A percentile compares a stretch with the other conserved stretches of the same genome.
phyloP scores from a whole-genome alignment of 2,888 invertebrate species.

The Callyntrura guangdongensis region DNA sequence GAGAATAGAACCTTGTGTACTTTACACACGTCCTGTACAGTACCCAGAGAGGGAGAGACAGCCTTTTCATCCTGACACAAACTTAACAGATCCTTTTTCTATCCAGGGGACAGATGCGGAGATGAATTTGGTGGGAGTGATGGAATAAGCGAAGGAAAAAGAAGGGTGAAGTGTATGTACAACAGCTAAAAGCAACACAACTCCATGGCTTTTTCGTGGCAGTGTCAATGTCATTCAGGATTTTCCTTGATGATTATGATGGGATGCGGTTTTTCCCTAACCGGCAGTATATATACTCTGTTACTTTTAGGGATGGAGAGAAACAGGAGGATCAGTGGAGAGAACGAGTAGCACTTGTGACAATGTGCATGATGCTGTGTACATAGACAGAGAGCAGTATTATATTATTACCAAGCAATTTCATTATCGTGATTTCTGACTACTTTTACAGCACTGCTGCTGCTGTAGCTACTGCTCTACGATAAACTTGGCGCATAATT shows the following conservation, averaged over 20 bases:
- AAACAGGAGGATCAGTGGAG: slow-evolving; percentile 13
- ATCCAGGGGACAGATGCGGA: slow-evolving; percentile 1
- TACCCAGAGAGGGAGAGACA: background rate
- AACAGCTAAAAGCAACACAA: slow-evolving; percentile 10
- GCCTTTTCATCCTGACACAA: slow-evolving; percentile 8
- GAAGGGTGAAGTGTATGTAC: slow-evolving; percentile 31
- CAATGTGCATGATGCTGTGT: background rate
- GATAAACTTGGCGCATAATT: slow-evolving; percentile 7
- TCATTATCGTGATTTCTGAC: slow-evolving; percentile 66
- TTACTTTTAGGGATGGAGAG: slow-evolving; percentile 25
- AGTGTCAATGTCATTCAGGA: slow-evolving; percentile 77
- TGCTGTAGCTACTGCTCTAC: background rate
- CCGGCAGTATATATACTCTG: slow-evolving; percentile 49
- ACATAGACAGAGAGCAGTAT: too few species aligned
- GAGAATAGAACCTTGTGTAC: background rate
- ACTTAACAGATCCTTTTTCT: slow-evolving; percentile 69
- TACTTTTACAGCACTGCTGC: slow-evolving; percentile 19
- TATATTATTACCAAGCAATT: slow-evolving; percentile 34
- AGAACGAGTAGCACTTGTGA: background rate
- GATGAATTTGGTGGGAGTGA: slow-evolving; percentile 44
- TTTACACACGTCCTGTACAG: background rate
- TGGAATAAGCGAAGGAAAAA: background rate
- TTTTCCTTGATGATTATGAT: slow-evolving; percentile 77
- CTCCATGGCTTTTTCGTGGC: slow-evolving; percentile 67
- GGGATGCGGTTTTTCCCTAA: slow-evolving; percentile 76